phyloP scores from a whole-genome alignment of 2,113 vertebrate genomes.

The Dasypus novemcinctus region DNA sequence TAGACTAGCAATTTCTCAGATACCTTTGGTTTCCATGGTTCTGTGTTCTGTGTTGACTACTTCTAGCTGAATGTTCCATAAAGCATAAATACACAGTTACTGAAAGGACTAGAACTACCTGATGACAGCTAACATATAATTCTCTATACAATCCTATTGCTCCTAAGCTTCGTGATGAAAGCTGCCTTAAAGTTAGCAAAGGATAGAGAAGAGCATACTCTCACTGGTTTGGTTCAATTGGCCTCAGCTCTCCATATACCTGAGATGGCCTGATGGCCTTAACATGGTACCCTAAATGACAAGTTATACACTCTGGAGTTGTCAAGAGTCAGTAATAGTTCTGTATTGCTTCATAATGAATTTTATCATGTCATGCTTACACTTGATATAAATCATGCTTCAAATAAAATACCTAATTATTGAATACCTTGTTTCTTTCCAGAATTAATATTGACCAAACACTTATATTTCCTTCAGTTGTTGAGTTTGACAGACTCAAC shows the following conservation, averaged over 20 bases:
- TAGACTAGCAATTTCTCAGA: neutral
- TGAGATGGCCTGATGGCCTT: neutral
- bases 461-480: conserved; percentile 53
- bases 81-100: neutral
- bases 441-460: conserved; percentile 60
- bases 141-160: neutral
- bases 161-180: neutral
- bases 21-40: neutral
- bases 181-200: conserved; percentile 25
- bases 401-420: conserved; percentile 28
- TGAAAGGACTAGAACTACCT: neutral
- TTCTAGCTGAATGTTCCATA: neutral
- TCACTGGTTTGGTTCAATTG: neutral
- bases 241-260: neutral
- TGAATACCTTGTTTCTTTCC: conserved; percentile 47
- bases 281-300: neutral
- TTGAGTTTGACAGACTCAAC: neutral
- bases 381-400: conserved; percentile 2
- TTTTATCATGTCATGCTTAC: neutral
- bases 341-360: neutral
- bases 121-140: neutral
- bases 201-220: conserved; percentile 37
- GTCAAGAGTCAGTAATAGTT: neutral
- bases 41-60: neutral
- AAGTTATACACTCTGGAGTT: neutral